Evolutionary conservation across 2,797 vertebrate genomes (phyloP), one percentile per base, ranked within the genome.

Genomic region (Carapus acus): DNA sequence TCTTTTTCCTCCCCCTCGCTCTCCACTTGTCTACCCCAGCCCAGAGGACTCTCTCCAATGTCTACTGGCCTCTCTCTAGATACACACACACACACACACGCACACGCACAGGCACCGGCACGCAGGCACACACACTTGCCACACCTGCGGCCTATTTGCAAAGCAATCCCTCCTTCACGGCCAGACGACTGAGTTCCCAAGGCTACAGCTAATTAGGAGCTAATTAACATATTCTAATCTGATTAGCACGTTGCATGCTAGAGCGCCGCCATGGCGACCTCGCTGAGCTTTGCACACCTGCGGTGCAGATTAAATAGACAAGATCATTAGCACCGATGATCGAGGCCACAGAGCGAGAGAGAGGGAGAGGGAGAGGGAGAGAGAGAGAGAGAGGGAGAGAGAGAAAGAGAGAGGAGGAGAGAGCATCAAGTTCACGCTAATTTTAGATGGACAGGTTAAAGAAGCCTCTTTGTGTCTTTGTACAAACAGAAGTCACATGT

Each of bases 11-110:
- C 62, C 8, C 62, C 74, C 71, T 62, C 7, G 71, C 79, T 72
- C 78, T 83, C 74, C 75, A 8, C 76, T 83, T 80, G 65, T 74
- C 73, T 71, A 46, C 53, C 46, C 58, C 50, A 57, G 60, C 80
- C 81, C 62, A 42, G 33, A 65, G 79, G 77, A 82, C 78, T 80
- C 66, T 66, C 47, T 68, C 54, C 43, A 49, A 46, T n/a, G n/a
- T n/a, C n/a, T n/a, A n/a, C n/a, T n/a, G n/a, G n/a, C n/a, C n/a
- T n/a, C n/a, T n/a, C n/a, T n/a, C n/a, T n/a, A n/a, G n/a, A n/a
- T n/a, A n/a, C n/a, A n/a, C n/a, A n/a, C n/a, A n/a, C n/a, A n/a
- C n/a, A n/a, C n/a, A n/a, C n/a, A n/a, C n/a, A n/a, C n/a, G n/a
- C n/a, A n/a, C n/a, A n/a, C n/a, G n/a, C n/a, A n/a, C n/a, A n/a